Base-by-base conservation (phyloP, 2,113 vertebrate species). In the Serilophus lunatus region DNA sequence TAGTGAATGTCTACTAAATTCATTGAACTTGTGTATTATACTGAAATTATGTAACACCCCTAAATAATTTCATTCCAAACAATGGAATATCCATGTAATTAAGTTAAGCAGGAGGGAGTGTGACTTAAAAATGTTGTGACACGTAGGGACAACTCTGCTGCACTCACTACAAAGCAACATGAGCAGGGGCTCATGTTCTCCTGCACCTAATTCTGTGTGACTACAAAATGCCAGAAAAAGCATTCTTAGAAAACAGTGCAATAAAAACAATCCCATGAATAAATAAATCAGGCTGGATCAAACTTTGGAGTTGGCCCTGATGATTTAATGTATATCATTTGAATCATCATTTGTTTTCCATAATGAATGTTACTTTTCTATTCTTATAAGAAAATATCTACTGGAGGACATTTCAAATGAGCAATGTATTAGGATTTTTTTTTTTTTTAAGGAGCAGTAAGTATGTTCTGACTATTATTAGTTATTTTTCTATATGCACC, bases 291-390 rank as follows among this genome's bases (percentile, higher is more conserved):
- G 22, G 2, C 1, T 14, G 33, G 56, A 66, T 42, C 51, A 44
- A 24, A 26, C 54, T 7, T 10, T 19, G 26, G 26, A 31, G 24
- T 0, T 44, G 54, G 33, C 22, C 77, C 36, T 45, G 28, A 28
- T 11, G 24, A 40, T 14, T 56, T 60, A 36, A 8, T 6, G 24
- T 3, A 14, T 2, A 42, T 3, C 3, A 59, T 25, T 0, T 35
- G 35, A 66, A 77, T 33, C 45, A 54, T 22, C 19, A 9, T 38
- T 60, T 74, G 22, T 14, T 54, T 87, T 70, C 70, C 25, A 7
- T 18, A 19, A 29, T 4, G 28, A 77, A 53, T 18, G 19, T 15
- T 25, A 10, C 8, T 28, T 84, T 77, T 38, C 64, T 22, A 2
- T 5, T 47, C 15, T 12, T 35, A 31, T 38, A 29, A 61, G 65